A percentile compares a stretch with the other conserved stretches of the same genome.
Evolutionary conservation across 2,888 invertebrate genomes (phyloP).

Genomic region (Drosophila rubida): DNA sequence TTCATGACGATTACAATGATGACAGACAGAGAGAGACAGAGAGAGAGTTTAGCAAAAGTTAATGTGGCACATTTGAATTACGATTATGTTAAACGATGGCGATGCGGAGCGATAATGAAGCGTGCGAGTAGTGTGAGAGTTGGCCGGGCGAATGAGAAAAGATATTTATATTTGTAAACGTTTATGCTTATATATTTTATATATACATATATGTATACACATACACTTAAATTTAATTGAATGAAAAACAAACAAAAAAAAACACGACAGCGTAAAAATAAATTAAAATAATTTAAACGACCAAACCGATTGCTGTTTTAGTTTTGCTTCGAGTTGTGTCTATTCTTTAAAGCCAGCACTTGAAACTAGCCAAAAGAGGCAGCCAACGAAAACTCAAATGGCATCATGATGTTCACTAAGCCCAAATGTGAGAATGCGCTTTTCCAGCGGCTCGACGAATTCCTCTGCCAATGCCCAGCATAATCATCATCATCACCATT

Average conservation of each 20-base stretch:
- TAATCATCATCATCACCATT: constrained; percentile 18
- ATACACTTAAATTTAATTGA: constrained; percentile 56
- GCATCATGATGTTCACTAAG: constrained; percentile 67
- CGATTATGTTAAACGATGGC: constrained; percentile 32
- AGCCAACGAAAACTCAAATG: too few relatives aligned
- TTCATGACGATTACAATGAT: constrained; percentile 22
- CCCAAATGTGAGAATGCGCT: constrained; percentile 78
- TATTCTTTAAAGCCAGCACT: background rate
- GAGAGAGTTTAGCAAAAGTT: constrained; percentile 62
- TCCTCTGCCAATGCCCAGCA: constrained; percentile 18
- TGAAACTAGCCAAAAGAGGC: constrained; percentile 34
- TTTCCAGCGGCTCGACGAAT: constrained; percentile 59
- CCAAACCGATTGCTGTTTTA: constrained; percentile 30
- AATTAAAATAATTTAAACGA: constrained; percentile 57
- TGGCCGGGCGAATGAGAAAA: constrained; percentile 60
- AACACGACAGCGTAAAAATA: constrained; percentile 47
- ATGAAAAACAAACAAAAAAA: constrained; percentile 34
- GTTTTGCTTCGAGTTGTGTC: background rate
- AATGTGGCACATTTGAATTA: constrained; percentile 48
- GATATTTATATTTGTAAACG: constrained; percentile 76
- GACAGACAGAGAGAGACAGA: constrained; percentile 23
- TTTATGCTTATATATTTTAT: constrained; percentile 76
- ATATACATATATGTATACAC: constrained; percentile 63
- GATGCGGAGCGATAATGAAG: constrained; percentile 42
- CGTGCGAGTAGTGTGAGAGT: constrained; percentile 33